Base-by-base conservation (phyloP, 1,140 invertebrate species). In the Rhagoletis zephyria region DNA sequence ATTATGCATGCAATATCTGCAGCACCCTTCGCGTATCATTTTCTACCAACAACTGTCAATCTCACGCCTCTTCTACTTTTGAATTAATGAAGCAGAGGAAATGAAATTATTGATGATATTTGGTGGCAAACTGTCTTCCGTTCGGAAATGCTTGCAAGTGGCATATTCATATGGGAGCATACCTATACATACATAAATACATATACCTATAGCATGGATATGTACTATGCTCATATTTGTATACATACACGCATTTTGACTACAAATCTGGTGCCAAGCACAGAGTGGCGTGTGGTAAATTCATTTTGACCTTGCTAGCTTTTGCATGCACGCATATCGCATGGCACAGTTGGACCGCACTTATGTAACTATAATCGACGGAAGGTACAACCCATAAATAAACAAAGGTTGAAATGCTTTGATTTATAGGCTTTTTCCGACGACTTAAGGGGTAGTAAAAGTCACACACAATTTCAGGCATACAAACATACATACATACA, bases 21-120 rank as follows among this genome's bases (percentile, higher is more conserved):
- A 14, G 3, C 1, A 45, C 10, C 9, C 65, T 42, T 3, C 65
- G 12, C 4, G 40, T 74, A 14, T 45, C 67, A 74, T n/a, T 74
- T 30, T 30, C 4, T 10, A 40, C 40, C 67, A 74, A 4, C 64
- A 42, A 10, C 64, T 67, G 67, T 12, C 67, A 74, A 74, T 45
- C 67, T 42, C 40, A 74, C 42, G 67, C 40, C 42, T 74, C 45
- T 74, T 74, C 67, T 45, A 48, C 42, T 45, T 74, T 48, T 74
- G 67, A 74, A 74, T 74, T 74, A 74, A 74, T 74, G 67, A 74
- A 74, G 67, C 5, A 48, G 67, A 74, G 67, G 40, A 70, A 70
- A 70, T 42, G 42, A 74, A 74, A 70, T 48, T 14, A 14, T n/a
- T 74, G 67, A 45, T 45, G 67, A 48, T 74, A 48, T 74, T 74